These are phyloP conservation scores for Thalassaphorura encarpata DNA, from an alignment of 1,140 invertebrate species.

Conservation along the genomic window DNA sequence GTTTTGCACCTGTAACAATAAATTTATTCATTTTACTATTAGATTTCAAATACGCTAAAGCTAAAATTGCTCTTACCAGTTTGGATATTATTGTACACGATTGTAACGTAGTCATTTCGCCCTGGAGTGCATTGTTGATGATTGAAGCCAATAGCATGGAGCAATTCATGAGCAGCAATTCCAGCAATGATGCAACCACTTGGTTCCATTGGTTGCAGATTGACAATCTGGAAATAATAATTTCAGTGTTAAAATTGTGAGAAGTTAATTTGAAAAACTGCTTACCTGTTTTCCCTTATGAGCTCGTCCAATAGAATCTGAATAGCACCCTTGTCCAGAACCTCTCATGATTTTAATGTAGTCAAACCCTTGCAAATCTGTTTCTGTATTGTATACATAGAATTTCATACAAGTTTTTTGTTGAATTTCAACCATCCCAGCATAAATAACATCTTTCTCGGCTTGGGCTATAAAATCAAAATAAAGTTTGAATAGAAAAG, in stretches of 20 bases:
- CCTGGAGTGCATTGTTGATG: constrained; percentile 58
- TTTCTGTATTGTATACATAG: no score
- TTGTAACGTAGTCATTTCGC: constrained; percentile 51
- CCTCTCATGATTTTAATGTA: no score
- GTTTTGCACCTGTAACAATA: neutral
- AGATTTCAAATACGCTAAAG: neutral
- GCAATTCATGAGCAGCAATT: constrained; percentile 52
- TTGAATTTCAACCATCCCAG: no score
- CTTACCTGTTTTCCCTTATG: neutral
- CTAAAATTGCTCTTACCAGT: constrained; percentile 34
- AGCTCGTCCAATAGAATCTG: neutral
- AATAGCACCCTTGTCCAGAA: neutral
- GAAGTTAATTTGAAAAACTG: neutral
- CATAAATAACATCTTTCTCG: no score
- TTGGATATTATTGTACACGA: constrained; percentile 54
- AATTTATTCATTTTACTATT: neutral
- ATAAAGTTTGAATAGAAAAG: no score
- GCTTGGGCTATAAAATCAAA: no score
- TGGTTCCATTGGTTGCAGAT: neutral
- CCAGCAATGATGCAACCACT: constrained; percentile 44
- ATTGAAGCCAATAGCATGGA: constrained; percentile 56
- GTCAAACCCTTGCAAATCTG: no score
- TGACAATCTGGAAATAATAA: neutral
- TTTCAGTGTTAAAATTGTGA: neutral
- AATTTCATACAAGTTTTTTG: no score